Evolutionary conservation across 2,888 invertebrate species (phyloP).

Genomic region (Pyrrhosoma nymphula): DNA sequence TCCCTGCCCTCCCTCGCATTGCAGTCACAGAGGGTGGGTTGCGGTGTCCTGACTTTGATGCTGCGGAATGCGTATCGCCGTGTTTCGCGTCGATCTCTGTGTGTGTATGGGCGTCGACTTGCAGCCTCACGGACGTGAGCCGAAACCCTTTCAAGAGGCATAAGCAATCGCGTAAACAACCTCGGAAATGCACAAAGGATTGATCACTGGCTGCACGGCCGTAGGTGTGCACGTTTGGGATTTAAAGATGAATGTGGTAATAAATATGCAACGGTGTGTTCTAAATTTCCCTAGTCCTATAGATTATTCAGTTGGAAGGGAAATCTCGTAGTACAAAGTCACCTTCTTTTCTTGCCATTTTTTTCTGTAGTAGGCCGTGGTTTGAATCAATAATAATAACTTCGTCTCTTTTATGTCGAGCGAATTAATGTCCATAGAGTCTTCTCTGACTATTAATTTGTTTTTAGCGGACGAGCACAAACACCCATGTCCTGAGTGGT

Average conservation of each 20-base stretch:
- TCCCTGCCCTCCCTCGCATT: neutral
- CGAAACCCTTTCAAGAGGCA: neutral
- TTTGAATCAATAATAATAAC: no score
- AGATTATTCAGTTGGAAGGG: no score
- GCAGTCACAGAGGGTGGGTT: neutral
- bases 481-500: no score
- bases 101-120: neutral
- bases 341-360: no score
- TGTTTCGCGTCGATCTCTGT: neutral
- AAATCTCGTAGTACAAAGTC: no score
- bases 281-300: neutral
- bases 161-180: neutral
- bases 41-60: neutral
- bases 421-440: no score
- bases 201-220: neutral
- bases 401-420: no score
- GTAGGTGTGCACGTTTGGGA: neutral
- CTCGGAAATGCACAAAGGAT: neutral
- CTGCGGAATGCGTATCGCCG: neutral
- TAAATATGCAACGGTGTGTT: neutral
- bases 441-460: no score
- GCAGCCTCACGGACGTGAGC: neutral
- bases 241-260: neutral
- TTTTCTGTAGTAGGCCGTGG: no score
- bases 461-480: no score